Evolutionary conservation across 2,888 invertebrate species (phyloP).

Genomic region (Cenopis cana): DNA sequence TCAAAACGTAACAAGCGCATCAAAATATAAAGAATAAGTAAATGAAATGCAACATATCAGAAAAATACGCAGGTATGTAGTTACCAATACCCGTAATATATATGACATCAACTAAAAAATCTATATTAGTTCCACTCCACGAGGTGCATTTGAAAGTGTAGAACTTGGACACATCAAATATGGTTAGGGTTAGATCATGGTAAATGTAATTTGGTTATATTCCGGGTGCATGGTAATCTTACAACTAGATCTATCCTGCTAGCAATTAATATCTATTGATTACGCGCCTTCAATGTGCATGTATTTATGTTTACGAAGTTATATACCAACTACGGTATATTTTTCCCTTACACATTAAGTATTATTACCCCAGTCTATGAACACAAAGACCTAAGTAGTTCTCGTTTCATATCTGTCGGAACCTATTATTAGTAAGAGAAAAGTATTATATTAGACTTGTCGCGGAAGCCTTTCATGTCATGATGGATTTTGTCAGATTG

Average conservation of each 20-base stretch:
- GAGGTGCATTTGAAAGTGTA: no score
- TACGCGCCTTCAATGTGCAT: neutral
- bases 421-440: slow-evolving; percentile 49
- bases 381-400: slow-evolving; percentile 21
- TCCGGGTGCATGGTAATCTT: neutral
- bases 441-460: slow-evolving; percentile 53
- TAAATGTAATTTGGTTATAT: neutral
- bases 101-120: no score
- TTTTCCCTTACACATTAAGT: neutral
- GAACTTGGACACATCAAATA: neutral
- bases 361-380: slow-evolving; percentile 4
- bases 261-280: neutral
- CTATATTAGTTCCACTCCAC: no score
- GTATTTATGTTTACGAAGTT: neutral
- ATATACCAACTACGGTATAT: neutral
- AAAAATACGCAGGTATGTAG: no score
- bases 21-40: neutral
- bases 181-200: neutral
- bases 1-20: neutral
- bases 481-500: slow-evolving; percentile 67
- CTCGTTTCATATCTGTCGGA: slow-evolving; percentile 43
- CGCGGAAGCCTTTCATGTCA: slow-evolving; percentile 62
- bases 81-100: no score
- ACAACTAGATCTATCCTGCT: neutral
- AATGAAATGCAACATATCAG: no score